Percentiles rank a stretch among this genome's conserved stretches.
phyloP scores from a whole-genome alignment of 2,113 vertebrate genomes.

The Dipodomys spectabilis region DNA sequence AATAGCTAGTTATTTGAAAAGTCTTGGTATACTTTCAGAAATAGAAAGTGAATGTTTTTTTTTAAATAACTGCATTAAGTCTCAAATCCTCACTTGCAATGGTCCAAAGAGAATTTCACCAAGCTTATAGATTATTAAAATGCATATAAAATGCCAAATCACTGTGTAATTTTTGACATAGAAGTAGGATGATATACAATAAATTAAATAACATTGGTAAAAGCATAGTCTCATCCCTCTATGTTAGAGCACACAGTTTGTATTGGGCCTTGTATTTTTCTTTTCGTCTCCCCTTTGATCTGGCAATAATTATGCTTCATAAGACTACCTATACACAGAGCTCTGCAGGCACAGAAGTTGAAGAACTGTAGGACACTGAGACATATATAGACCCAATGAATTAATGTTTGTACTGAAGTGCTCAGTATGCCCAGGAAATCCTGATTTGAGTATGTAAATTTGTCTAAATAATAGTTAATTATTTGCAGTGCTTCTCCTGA shows the following conservation, averaged over 20 bases:
- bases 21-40: neutral
- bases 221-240: neutral
- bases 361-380: neutral
- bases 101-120: constrained; percentile 39
- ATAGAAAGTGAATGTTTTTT: constrained; percentile 12
- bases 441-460: constrained; percentile 62
- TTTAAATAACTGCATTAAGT: neutral
- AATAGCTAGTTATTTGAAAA: constrained; percentile 35
- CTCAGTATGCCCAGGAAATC: constrained; percentile 59
- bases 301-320: neutral
- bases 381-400: constrained; percentile 49
- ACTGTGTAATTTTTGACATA: constrained; percentile 39
- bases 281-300: neutral
- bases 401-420: constrained; percentile 65
- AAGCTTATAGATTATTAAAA: constrained; percentile 48
- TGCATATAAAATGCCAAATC: constrained; percentile 50
- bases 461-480: constrained; percentile 71
- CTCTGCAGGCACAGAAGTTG: neutral
- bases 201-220: constrained; percentile 12
- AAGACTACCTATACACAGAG: neutral
- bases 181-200: constrained; percentile 36
- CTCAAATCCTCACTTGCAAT: constrained; percentile 55
- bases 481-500: constrained; percentile 62
- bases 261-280: neutral
- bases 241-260: neutral